Percentiles rank a stretch among this genome's conserved stretches.
Evolutionary conservation across 2,797 vertebrate species (phyloP).

Genomic region (Parambassis ranga): DNA sequence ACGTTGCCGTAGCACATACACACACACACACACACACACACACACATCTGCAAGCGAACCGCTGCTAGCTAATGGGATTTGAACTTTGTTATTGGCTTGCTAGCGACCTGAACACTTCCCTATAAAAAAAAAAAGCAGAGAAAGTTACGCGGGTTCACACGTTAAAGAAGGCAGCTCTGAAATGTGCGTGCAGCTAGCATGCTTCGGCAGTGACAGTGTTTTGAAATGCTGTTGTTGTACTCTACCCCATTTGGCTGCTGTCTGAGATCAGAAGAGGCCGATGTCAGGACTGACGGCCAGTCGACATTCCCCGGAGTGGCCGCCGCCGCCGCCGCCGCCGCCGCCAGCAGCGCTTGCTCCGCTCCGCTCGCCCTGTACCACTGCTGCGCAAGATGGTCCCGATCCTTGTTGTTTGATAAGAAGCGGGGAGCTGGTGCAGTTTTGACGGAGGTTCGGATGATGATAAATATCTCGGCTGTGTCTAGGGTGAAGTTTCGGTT

Average conservation of each 20-base stretch:
- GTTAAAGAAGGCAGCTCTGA: neutral
- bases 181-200: slow-evolving; percentile 8
- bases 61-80: slow-evolving; percentile 59
- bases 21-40: too few relatives aligned
- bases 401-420: slow-evolving; percentile 45
- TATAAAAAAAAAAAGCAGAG: neutral
- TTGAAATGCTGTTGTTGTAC: slow-evolving; percentile 56
- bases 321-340: slow-evolving; percentile 30
- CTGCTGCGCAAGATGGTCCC: slow-evolving; percentile 72
- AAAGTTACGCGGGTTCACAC: slow-evolving; percentile 46
- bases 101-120: slow-evolving; percentile 42
- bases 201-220: slow-evolving; percentile 36
- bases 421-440: slow-evolving; percentile 31
- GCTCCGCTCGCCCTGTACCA: slow-evolving; percentile 14
- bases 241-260: slow-evolving; percentile 74
- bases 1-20: slow-evolving; percentile 48
- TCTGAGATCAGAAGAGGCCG: slow-evolving; percentile 78
- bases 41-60: slow-evolving; percentile 62
- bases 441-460: slow-evolving; percentile 24
- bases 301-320: slow-evolving; percentile 80
- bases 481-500: slow-evolving; percentile 65
- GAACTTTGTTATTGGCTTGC: slow-evolving; percentile 63
- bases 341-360: slow-evolving; percentile 54
- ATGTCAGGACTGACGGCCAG: slow-evolving; percentile 80
- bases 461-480: slow-evolving; percentile 53